These are phyloP conservation scores for Pithys albifrons DNA, from an alignment of 2,113 vertebrate genomes.

Conservation along the genomic window DNA sequence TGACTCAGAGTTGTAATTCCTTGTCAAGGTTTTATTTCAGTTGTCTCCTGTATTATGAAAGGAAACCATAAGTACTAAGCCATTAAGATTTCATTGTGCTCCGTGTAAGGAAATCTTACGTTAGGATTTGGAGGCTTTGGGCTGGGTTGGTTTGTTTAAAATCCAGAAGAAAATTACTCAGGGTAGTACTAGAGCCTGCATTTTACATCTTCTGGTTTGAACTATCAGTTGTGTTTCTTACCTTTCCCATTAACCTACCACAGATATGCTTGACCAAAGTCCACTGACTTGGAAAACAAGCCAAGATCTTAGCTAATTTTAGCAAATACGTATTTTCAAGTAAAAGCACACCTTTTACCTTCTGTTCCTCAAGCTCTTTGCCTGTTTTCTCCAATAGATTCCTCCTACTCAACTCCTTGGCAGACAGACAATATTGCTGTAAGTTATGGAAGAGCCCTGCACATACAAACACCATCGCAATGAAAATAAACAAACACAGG, in stretches of 20 bases:
- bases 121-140: not conserved
- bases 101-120: not conserved
- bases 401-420: not conserved
- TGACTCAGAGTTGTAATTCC: conserved; percentile 14
- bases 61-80: not conserved
- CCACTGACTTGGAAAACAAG: not conserved
- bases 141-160: not conserved
- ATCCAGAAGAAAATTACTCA: not conserved
- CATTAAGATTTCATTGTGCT: not conserved
- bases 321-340: not conserved
- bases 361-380: not conserved
- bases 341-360: not conserved
- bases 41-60: not conserved
- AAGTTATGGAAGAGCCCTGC: not conserved
- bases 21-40: conserved; percentile 26
- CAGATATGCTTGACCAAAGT: not conserved
- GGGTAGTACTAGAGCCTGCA: not conserved
- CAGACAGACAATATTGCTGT: not conserved
- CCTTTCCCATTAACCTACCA: not conserved
- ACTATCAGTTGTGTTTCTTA: not conserved
- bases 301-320: not conserved
- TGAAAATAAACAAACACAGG: not conserved
- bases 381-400: not conserved
- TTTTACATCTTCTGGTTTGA: not conserved
- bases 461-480: not conserved